Conservation (phyloP, 64 coral and sea anemone species). For the Porites australiensis region DNA sequence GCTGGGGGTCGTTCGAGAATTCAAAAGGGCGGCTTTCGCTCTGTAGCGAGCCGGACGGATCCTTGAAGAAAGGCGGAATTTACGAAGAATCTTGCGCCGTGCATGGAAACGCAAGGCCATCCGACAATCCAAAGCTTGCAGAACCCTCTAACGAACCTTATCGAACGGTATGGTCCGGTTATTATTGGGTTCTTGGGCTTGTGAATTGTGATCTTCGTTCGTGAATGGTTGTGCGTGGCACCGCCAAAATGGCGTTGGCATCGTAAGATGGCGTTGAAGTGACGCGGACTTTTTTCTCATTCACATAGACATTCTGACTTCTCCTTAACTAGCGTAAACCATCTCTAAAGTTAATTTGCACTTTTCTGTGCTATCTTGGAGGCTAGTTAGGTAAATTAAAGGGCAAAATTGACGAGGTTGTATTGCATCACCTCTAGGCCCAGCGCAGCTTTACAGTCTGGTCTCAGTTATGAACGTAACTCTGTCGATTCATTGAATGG, state of each 20-base stretch:
- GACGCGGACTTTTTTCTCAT: constrained; percentile 90
- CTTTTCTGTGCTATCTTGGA: constrained; percentile 72
- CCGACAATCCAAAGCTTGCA: constrained; percentile 97
- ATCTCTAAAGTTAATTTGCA: constrained; percentile 86
- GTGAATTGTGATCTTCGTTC: constrained; percentile 74
- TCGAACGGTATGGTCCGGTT: constrained; percentile 96
- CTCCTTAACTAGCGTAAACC: constrained; percentile 65
- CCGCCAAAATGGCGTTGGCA: constrained; percentile 90
- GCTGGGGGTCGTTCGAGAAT: constrained; percentile 94
- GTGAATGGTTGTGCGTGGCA: constrained; percentile 80
- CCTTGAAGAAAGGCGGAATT: constrained; percentile 61
- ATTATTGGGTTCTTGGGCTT: constrained; percentile 68
- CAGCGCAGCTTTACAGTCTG: constrained; percentile 92
- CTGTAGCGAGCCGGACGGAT: constrained; percentile 81
- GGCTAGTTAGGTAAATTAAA: constrained; percentile 57
- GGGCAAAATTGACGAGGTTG: constrained; percentile 93
- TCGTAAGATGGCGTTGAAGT: constrained; percentile 83
- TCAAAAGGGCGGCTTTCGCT: constrained; percentile 99
- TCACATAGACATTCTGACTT: constrained; percentile 29
- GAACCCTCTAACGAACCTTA: constrained; percentile 87
- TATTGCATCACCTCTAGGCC: constrained; percentile 98
- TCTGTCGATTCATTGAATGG: constrained; percentile 94
- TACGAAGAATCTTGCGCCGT: constrained; percentile 92
- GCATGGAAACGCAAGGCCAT: constrained; percentile 99
- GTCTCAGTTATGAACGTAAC: constrained; percentile 88